These are phyloP conservation scores for Xanthostigma xanthostigma DNA, from an alignment of 2,888 invertebrate genomes.

Conservation along the genomic window DNA sequence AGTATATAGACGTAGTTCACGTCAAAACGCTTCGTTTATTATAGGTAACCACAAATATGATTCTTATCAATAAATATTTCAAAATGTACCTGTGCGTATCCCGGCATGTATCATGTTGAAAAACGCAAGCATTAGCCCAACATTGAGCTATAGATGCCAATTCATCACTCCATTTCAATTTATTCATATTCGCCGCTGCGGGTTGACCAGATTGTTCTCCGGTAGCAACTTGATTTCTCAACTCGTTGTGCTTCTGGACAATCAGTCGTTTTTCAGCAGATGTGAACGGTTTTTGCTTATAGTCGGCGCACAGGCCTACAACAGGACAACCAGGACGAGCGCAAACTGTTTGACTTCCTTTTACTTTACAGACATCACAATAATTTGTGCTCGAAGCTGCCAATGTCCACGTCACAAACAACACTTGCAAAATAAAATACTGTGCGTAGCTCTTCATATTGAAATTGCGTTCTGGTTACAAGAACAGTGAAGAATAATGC, in stretches of 20 bases:
- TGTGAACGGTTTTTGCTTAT: not conserved
- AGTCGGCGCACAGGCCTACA: not conserved
- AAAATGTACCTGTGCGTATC: not conserved
- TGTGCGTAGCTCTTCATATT: no score
- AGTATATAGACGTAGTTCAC: no score
- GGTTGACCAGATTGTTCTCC: not conserved
- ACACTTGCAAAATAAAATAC: no score
- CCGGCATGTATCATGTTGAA: not conserved
- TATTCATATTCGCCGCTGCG: not conserved
- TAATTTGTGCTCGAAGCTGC: not conserved
- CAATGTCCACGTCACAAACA: no score
- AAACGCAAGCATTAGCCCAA: slow-evolving; percentile 5
- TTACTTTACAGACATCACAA: not conserved
- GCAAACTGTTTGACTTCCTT: not conserved
- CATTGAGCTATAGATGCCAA: slow-evolving; percentile 4
- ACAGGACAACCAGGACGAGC: not conserved
- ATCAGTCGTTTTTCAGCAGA: not conserved
- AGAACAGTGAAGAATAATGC: no score
- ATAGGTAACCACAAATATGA: no score
- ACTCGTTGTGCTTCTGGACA: not conserved
- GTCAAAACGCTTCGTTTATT: no score
- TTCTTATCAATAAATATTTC: no score
- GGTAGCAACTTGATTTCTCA: not conserved
- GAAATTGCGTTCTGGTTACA: no score
- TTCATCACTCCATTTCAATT: slow-evolving; percentile 1